Conservation (phyloP, 2,797 vertebrate species). For the Rhyacichthys aspro region DNA sequence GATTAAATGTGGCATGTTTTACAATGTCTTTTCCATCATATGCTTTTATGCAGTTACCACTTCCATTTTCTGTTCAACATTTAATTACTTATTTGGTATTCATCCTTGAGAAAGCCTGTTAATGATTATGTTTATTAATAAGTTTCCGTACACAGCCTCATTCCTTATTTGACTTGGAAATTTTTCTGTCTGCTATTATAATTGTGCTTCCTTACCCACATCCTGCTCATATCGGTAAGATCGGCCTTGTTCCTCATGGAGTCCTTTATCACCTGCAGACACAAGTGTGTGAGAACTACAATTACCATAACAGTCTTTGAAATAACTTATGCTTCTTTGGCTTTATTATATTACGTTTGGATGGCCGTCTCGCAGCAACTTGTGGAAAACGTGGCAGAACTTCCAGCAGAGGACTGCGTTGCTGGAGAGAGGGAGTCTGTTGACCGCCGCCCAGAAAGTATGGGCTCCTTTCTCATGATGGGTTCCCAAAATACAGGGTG, state of each 20-base stretch:
- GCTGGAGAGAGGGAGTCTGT: constrained; percentile 94
- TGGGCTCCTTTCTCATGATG: constrained; percentile 98
- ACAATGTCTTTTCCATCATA: constrained; percentile 2
- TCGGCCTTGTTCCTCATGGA: constrained; percentile 95
- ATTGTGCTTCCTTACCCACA: constrained; percentile 89
- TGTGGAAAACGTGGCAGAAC: constrained; percentile 99
- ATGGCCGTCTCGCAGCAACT: constrained; percentile 95
- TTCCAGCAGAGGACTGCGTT: constrained; percentile 99
- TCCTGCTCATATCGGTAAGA: constrained; percentile 96
- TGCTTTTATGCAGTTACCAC: neutral
- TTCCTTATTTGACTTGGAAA: constrained; percentile 3
- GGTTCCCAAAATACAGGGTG: constrained; percentile 97
- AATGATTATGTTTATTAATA: neutral
- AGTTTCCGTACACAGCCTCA: neutral
- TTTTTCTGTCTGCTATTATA: neutral
- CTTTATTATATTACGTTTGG: constrained; percentile 79
- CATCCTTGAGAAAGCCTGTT: neutral
- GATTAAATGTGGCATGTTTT: constrained; percentile 15
- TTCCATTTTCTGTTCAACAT: neutral
- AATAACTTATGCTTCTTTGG: neutral
- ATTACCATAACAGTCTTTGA: neutral
- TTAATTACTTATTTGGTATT: neutral
- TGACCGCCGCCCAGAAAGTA: constrained; percentile 95
- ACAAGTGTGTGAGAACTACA: constrained; percentile 11
- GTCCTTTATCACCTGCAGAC: constrained; percentile 92